Evolutionary conservation across 1,140 invertebrate genomes (phyloP).

Genomic region (Thrips palmi): DNA sequence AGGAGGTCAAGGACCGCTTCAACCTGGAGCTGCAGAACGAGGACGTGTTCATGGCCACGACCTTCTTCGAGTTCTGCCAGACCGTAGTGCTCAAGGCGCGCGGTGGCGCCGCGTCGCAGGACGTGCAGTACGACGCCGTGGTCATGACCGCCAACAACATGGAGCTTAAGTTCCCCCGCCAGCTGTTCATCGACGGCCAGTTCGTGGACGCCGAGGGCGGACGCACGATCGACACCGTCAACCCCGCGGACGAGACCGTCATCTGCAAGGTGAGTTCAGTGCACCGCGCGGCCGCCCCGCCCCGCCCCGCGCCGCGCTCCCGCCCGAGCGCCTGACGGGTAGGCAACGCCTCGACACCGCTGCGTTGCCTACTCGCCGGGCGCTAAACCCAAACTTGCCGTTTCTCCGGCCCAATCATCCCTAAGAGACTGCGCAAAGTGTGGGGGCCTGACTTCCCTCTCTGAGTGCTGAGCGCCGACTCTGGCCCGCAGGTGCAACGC

Average conservation of each 20-base stretch:
- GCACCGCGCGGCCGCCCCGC: no score
- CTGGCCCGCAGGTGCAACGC: slow-evolving; percentile 48
- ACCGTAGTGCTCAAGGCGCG: slow-evolving; percentile 44
- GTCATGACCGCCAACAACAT: slow-evolving; percentile 66
- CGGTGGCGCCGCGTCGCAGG: slow-evolving; percentile 30
- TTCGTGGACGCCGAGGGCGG: slow-evolving; percentile 62
- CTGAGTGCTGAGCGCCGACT: no score
- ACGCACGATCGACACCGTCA: slow-evolving; percentile 44
- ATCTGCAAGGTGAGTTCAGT: slow-evolving; percentile 41
- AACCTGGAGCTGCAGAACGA: slow-evolving; percentile 66
- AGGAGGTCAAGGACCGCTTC: slow-evolving; percentile 75
- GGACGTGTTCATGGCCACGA: slow-evolving; percentile 82
- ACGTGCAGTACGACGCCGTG: slow-evolving; percentile 50
- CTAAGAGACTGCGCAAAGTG: no score
- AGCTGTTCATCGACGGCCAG: slow-evolving; percentile 80
- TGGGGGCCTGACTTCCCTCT: no score
- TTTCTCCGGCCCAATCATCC: no score
- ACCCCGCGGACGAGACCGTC: slow-evolving; percentile 69
- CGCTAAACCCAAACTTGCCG: no score
- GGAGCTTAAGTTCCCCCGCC: slow-evolving; percentile 65
- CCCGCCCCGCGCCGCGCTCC: no score
- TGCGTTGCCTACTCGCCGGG: no score
- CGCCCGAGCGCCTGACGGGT: no score
- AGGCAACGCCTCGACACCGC: no score
- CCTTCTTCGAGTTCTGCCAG: slow-evolving; percentile 62